Conservation (phyloP, 2,888 invertebrate species). For the Napeogenes inachia region DNA sequence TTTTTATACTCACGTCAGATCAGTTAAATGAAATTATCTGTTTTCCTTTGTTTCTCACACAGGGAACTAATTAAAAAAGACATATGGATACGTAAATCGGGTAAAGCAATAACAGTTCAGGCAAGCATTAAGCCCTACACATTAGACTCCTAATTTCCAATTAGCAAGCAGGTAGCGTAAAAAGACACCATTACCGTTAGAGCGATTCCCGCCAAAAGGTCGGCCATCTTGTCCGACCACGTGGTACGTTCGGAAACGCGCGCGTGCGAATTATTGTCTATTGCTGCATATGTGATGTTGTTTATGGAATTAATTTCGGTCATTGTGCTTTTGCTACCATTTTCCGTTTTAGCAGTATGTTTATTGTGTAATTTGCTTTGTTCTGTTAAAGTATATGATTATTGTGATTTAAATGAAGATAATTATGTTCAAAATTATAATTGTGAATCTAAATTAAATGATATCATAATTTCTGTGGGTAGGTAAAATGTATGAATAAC, state of each 20-base stretch:
- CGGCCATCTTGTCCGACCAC: constrained; percentile 54
- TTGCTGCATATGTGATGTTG: constrained; percentile 72
- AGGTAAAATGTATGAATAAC: not conserved
- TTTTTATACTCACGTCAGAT: too few species aligned
- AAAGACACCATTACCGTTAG: constrained; percentile 68
- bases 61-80: constrained; percentile 50
- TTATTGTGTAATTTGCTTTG: constrained; percentile 41
- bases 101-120: constrained; percentile 61
- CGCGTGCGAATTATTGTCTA: constrained; percentile 75
- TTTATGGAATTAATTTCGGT: constrained; percentile 75
- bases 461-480: not conserved
- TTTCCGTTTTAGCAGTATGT: constrained; percentile 38
- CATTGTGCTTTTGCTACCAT: constrained; percentile 51
- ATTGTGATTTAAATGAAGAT: constrained; percentile 16
- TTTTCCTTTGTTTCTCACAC: constrained; percentile 12
- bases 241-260: constrained; percentile 60
- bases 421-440: not conserved
- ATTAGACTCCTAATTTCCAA: constrained; percentile 73
- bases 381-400: constrained; percentile 24
- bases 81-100: constrained; percentile 64
- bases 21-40: not conserved
- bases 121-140: constrained; percentile 65
- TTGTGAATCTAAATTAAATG: not conserved
- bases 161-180: constrained; percentile 76
- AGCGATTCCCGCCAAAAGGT: constrained; percentile 67